Conservation (phyloP, 2,888 invertebrate genomes). For the Cataglyphis rosenhaueri region DNA sequence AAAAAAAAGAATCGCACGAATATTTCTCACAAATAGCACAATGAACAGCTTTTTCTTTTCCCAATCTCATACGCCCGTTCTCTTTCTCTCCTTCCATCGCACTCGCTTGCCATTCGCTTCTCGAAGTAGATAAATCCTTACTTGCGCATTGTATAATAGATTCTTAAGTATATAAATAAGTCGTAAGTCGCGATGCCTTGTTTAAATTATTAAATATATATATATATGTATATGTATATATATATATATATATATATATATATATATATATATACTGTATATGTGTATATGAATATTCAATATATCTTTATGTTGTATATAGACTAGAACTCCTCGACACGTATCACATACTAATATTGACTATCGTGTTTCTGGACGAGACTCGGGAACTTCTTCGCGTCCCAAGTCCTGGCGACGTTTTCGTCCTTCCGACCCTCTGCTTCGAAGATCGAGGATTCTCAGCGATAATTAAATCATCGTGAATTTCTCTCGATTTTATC, state of each 20-base stretch:
- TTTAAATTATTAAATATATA: conserved; percentile 76
- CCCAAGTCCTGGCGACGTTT: conserved; percentile 44
- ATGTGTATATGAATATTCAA: conserved; percentile 80
- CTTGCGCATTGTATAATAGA: conserved; percentile 71
- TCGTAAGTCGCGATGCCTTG: conserved; percentile 80
- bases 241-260: conserved; percentile 66
- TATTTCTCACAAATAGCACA: conserved; percentile 31
- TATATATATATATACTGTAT: conserved; percentile 68
- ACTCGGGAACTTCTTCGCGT: conserved; percentile 71
- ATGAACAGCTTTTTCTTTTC: conserved; percentile 20
- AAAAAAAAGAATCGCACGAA: conserved; percentile 22
- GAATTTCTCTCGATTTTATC: too few relatives aligned
- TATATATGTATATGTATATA: conserved; percentile 65
- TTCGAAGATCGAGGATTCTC: not conserved
- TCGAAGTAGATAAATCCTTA: conserved; percentile 61
- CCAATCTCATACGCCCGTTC: not conserved
- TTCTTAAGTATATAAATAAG: conserved; percentile 76
- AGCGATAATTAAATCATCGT: not conserved
- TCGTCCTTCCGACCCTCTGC: conserved; percentile 8
- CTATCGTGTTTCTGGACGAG: conserved; percentile 83
- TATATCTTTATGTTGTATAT: conserved; percentile 79
- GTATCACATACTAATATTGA: conserved; percentile 85
- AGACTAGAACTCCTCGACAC: conserved; percentile 83
- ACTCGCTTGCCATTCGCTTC: conserved; percentile 5
- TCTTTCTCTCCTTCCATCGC: conserved; percentile 28